These are phyloP conservation scores for Urosaurus nigricauda DNA, from an alignment of 2,797 vertebrate species.

Conservation along the genomic window DNA sequence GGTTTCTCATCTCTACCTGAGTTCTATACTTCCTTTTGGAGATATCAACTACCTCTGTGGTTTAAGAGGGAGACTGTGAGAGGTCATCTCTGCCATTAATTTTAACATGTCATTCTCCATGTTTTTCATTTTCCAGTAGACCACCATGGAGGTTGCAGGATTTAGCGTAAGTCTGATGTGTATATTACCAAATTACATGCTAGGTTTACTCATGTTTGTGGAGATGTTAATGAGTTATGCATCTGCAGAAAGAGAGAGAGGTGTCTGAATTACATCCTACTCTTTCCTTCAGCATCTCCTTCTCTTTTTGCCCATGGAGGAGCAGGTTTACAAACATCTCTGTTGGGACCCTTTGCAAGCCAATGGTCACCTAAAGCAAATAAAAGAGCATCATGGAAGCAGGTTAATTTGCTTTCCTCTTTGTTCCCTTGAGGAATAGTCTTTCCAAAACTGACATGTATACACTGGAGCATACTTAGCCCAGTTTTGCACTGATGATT, in stretches of 20 bases:
- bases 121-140: slow-evolving; percentile 9
- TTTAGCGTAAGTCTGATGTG: background rate
- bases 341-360: slow-evolving; percentile 29
- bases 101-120: background rate
- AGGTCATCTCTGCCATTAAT: background rate
- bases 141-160: background rate
- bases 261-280: background rate
- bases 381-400: background rate
- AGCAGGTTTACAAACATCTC: background rate
- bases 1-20: too few relatives aligned
- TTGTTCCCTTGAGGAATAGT: slow-evolving; percentile 38
- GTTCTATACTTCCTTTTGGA: background rate
- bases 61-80: background rate
- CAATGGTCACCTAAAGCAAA: slow-evolving; percentile 47
- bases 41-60: background rate
- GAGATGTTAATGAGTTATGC: background rate
- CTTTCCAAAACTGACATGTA: slow-evolving; percentile 60
- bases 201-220: background rate
- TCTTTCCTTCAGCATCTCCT: background rate
- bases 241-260: background rate
- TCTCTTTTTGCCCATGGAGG: background rate
- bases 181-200: background rate
- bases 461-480: slow-evolving; percentile 69
- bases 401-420: slow-evolving; percentile 42
- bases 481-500: slow-evolving; percentile 73